Conservation (phyloP, 2,888 invertebrate species). For the Lycophotia porphyrea region DNA sequence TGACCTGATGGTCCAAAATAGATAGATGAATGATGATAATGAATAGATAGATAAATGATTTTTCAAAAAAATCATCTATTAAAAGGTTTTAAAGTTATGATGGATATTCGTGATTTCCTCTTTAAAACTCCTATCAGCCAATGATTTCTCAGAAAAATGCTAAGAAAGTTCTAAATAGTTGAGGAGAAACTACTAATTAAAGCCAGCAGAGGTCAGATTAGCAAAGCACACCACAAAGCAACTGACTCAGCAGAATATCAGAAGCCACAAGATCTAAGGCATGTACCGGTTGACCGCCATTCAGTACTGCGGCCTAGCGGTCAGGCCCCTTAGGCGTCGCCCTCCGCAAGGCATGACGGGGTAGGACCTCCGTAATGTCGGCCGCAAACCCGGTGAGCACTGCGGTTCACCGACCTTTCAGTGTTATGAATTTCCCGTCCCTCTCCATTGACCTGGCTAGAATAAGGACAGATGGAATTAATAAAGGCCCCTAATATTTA, state of each 20-base stretch:
- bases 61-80: too few species aligned
- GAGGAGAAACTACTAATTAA: too few species aligned
- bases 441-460: constrained; percentile 3
- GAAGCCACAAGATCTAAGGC: constrained; percentile 31
- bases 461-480: constrained; percentile 15
- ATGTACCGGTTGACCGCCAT: constrained; percentile 49
- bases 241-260: constrained; percentile 24
- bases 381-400: constrained; percentile 36
- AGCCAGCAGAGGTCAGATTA: not conserved
- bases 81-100: not conserved
- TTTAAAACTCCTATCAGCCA: too few species aligned
- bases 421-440: constrained; percentile 25
- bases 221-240: constrained; percentile 2
- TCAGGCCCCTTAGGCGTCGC: constrained; percentile 8
- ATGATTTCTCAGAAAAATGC: not conserved
- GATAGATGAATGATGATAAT: too few species aligned
- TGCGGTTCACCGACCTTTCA: constrained; percentile 30
- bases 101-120: not conserved
- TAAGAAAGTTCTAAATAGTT: not conserved
- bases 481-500: not conserved
- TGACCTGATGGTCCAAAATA: too few species aligned
- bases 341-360: constrained; percentile 15
- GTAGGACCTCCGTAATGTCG: constrained; percentile 21
- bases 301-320: constrained; percentile 50
- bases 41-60: too few species aligned